Conservation (phyloP, 2,797 vertebrate genomes). For the Apogon hyalosoma region DNA sequence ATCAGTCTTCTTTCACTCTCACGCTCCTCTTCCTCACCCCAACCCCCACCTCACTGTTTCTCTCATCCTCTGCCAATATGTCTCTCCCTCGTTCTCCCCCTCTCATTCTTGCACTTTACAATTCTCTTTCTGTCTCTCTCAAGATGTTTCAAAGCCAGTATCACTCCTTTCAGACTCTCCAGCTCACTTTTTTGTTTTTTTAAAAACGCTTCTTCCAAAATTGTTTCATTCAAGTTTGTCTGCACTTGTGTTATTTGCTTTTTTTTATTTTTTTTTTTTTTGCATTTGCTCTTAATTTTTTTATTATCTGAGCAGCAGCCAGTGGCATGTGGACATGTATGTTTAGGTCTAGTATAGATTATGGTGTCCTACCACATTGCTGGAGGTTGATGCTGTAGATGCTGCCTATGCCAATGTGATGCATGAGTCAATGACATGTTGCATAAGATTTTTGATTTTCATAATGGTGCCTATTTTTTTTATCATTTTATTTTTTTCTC, state of each 20-base stretch:
- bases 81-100: constrained; percentile 53
- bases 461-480: constrained; percentile 29
- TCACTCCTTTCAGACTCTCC: constrained; percentile 60
- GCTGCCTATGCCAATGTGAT: constrained; percentile 11
- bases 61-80: constrained; percentile 76
- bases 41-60: constrained; percentile 51
- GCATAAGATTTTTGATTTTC: constrained; percentile 19
- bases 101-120: constrained; percentile 69
- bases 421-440: constrained; percentile 15
- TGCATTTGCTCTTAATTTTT: constrained; percentile 27
- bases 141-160: constrained; percentile 71
- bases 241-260: constrained; percentile 30
- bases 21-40: constrained; percentile 56
- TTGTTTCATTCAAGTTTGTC: constrained; percentile 21
- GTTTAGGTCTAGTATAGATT: constrained; percentile 14
- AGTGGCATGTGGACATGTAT: constrained; percentile 1
- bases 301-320: constrained; percentile 24
- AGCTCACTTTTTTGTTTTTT: constrained; percentile 31
- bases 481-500: constrained; percentile 21
- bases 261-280: constrained; percentile 31
- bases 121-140: constrained; percentile 75
- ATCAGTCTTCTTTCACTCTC: constrained; percentile 77
- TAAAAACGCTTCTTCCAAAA: constrained; percentile 23
- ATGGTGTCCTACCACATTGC: not conserved
- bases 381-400: not conserved